Evolutionary conservation across 2,888 invertebrate genomes (phyloP).

Genomic region (Panzeria rudis): DNA sequence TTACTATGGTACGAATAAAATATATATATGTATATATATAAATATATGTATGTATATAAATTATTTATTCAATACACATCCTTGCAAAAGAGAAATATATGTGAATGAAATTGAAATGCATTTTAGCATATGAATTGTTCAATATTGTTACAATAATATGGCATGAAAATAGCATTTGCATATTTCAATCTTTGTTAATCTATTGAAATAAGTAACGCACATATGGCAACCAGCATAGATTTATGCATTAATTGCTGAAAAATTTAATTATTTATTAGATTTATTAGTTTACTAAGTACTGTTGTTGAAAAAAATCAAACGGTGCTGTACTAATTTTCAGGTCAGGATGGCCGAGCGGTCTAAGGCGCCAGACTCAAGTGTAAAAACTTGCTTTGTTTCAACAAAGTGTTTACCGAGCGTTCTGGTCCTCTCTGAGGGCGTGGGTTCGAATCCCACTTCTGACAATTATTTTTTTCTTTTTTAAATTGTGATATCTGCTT

Average conservation of each 20-base stretch:
- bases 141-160: conserved; percentile 54
- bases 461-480: conserved; percentile 74
- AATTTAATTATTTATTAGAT: conserved; percentile 25
- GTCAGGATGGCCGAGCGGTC: conserved; percentile 75
- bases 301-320: background rate
- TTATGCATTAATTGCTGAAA: conserved; percentile 15
- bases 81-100: conserved; percentile 38
- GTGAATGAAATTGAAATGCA: conserved; percentile 46
- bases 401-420: conserved; percentile 68
- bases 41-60: background rate
- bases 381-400: conserved; percentile 60
- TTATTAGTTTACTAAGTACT: conserved; percentile 10
- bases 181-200: conserved; percentile 44
- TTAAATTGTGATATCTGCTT: background rate
- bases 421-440: conserved; percentile 81
- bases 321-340: background rate
- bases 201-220: conserved; percentile 29
- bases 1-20: conserved; percentile 1
- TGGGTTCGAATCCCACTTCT: conserved; percentile 78
- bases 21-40: background rate
- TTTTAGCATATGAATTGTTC: conserved; percentile 53
- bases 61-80: conserved; percentile 57
- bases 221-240: background rate
- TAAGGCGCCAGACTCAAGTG: conserved; percentile 76
- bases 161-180: conserved; percentile 47